A percentile compares a stretch with the other conserved stretches of the same genome.
phyloP scores from a whole-genome alignment of 2,888 invertebrate genomes.

The Pemphredon lugubris region DNA sequence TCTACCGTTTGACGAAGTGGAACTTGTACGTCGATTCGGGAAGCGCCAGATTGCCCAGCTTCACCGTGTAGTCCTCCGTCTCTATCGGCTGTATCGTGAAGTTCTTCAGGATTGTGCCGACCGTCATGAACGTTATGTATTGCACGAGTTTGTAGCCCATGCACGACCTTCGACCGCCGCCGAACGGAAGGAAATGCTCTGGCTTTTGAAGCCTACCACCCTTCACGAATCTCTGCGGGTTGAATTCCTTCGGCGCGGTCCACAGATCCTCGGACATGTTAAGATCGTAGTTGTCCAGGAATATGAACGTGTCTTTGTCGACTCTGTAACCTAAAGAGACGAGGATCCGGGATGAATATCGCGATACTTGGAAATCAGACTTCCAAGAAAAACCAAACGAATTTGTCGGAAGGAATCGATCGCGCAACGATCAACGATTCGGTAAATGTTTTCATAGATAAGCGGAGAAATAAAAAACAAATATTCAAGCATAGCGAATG shows the following conservation, averaged over 20 bases:
- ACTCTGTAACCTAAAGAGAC: slow-evolving; percentile 82
- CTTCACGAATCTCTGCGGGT: slow-evolving; percentile 85
- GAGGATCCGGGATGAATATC: neutral
- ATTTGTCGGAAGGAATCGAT: no score
- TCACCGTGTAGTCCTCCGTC: slow-evolving; percentile 82
- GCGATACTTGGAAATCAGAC: neutral
- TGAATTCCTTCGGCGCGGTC: slow-evolving; percentile 84
- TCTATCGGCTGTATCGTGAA: slow-evolving; percentile 82
- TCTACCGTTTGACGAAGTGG: slow-evolving; percentile 80
- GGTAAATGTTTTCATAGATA: no score
- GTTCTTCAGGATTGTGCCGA: slow-evolving; percentile 83
- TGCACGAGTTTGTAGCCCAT: slow-evolving; percentile 87
- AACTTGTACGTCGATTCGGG: slow-evolving; percentile 82
- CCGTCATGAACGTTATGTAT: slow-evolving; percentile 82
- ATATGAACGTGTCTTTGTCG: slow-evolving; percentile 85
- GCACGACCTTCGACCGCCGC: slow-evolving; percentile 85
- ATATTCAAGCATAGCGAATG: no score
- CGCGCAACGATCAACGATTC: no score
- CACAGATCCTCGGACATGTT: slow-evolving; percentile 85
- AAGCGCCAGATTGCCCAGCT: slow-evolving; percentile 83
- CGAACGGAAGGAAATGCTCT: slow-evolving; percentile 86
- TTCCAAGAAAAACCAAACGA: no score
- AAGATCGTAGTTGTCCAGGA: slow-evolving; percentile 86
- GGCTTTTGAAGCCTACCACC: slow-evolving; percentile 84
- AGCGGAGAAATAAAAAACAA: neutral